A percentile compares a stretch with the other conserved stretches of the same genome.
phyloP scores from a whole-genome alignment of 2,113 vertebrate species.

The Microcebus murinus region DNA sequence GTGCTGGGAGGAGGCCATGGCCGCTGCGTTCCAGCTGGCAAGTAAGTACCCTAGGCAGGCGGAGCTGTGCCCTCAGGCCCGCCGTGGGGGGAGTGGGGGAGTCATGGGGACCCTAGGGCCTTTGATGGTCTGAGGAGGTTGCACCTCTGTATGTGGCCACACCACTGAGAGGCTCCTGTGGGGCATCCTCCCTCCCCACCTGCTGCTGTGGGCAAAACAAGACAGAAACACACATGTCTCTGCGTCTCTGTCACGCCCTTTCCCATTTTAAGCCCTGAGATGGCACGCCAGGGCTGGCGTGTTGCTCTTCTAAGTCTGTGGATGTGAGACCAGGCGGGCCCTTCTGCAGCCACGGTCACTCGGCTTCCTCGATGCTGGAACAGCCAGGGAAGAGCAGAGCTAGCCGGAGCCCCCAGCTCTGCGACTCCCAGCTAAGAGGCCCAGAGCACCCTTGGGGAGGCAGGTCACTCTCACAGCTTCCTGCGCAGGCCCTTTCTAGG shows the following conservation, averaged over 20 bases:
- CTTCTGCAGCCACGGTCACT: accelerated
- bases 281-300: neutral
- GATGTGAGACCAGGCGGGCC: neutral
- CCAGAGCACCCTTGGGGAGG: neutral
- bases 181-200: neutral
- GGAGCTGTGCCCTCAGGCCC: too few species aligned
- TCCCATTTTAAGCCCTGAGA: neutral
- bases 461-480: neutral
- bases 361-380: accelerated
- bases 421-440: neutral
- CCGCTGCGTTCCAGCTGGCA: constrained; percentile 96
- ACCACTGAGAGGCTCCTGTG: neutral
- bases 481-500: accelerated
- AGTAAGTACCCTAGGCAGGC: constrained; percentile 89
- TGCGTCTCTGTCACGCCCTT: accelerated
- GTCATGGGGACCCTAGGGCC: accelerated
- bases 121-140: neutral
- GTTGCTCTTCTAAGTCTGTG: neutral
- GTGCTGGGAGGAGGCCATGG: constrained; percentile 99
- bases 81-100: too few species aligned
- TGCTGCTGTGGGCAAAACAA: neutral
- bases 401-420: neutral
- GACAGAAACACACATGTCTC: neutral
- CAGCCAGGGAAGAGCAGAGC: neutral
- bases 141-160: neutral